These are phyloP conservation scores for Lampropteryx suffumata DNA, from an alignment of 2,888 invertebrate genomes.

Conservation along the genomic window DNA sequence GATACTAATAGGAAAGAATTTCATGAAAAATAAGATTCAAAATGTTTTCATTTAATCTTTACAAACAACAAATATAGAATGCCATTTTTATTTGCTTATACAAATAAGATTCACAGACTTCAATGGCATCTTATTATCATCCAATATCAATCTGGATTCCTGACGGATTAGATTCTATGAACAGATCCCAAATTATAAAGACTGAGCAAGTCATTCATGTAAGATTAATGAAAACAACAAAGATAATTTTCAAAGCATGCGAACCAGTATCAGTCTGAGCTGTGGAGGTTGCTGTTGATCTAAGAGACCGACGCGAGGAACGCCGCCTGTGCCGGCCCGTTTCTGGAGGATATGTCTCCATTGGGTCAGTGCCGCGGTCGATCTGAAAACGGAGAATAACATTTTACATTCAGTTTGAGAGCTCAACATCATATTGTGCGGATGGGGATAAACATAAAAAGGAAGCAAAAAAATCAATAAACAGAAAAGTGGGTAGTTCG, in stretches of 20 bases:
- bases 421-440: background rate
- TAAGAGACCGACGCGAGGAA: conserved; percentile 30
- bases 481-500: conserved; percentile 14
- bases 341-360: conserved; percentile 79
- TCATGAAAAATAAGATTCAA: conserved; percentile 21
- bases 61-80: conserved; percentile 10
- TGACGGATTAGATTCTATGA: too few species aligned
- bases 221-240: too few species aligned
- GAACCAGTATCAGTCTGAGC: conserved; percentile 44
- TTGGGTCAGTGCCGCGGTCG: conserved; percentile 87
- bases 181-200: too few species aligned
- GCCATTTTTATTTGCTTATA: too few species aligned
- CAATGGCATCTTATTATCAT: too few species aligned
- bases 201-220: too few species aligned
- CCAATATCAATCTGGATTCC: too few species aligned
- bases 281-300: conserved; percentile 27
- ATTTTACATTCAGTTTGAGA: background rate
- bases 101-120: too few species aligned
- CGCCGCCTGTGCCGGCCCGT: conserved; percentile 20
- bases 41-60: too few species aligned
- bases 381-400: conserved; percentile 66
- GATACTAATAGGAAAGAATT: too few species aligned
- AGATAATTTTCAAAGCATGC: background rate
- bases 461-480: conserved; percentile 14
- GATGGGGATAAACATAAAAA: conserved; percentile 6